Base-by-base conservation (phyloP, 1,140 invertebrate genomes). In the Caenorhabditis remanei region DNA sequence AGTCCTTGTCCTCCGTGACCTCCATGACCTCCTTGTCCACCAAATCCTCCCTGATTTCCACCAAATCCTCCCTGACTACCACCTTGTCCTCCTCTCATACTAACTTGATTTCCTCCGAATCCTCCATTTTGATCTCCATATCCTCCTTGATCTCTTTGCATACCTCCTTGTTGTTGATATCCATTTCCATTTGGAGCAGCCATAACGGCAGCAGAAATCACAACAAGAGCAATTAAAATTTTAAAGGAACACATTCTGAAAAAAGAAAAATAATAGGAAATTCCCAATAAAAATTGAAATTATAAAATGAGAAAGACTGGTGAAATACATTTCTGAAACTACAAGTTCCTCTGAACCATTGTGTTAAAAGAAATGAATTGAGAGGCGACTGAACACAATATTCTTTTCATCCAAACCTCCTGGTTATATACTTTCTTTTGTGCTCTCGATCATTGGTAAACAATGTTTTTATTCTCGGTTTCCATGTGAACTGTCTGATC, bases 371-470 rank as follows among this genome's bases (percentile, higher is more conserved):
- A 32, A 32, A 32, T 32, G 32, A 32, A 32, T 32, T 32, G 32
- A 32, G 32, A 32, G 32, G 32, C 1, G 32, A 32, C 32, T 32
- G 32, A 32, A 32, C 2, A 32, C 32, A 32, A 32, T 32, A 65
- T 40, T 8, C 32, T 65, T 65, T 65, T 41, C 41, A 43, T 19
- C 65, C 61, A 40, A 40, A 71, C 40, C 65, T n/a, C 43, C 24
- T 11, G 13, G 65, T 71, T 71, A 71, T 43, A 71, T 71, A 71
- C 65, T 43, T 8, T n/a, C 19, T 43, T 5, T 43, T 71, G 40
- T 43, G 65, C 65, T 71, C 65, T 71, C 41, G 65, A 71, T 71
- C 65, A 71, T 71, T 71, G 65, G 65, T 71, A 71, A 71, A 71
- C 65, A 71, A 4, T 71, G 40, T n/a, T n/a, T 43, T 46, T 43